Base-by-base conservation (phyloP, 1,140 invertebrate species). In the Drosophila grimshawi region DNA sequence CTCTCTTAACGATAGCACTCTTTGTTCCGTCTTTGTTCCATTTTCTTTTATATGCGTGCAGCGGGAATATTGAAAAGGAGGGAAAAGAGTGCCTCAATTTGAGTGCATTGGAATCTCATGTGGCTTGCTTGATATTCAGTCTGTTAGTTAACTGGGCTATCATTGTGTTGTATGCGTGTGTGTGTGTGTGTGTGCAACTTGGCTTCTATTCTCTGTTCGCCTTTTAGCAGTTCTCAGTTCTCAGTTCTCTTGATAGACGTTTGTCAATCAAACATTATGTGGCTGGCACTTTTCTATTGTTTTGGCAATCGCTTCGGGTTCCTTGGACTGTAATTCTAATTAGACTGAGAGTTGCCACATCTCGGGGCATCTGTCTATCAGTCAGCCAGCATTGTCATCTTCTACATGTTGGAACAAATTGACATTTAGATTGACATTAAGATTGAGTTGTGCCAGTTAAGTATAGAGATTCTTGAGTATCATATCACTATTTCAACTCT, bases 221-320 rank as follows among this genome's bases (percentile, higher is more conserved):
- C 43, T 27, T 5, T 39, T 39, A 19, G 19, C 19, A 19, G 35
- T 51, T 53, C 0, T 27, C 32, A 32, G 27, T 45, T 32, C 57
- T 53, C 39, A 19, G 5, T 30, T 45, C 48, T 48, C 32, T 46
- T 80, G 76, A 86, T 83, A 68, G 82, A 88, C 72, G 69, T 78
- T 89, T 89, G 83, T 75, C 83, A 86, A 86, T 86, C 83, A 85
- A 85, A 48, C 77, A 79, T 86, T 71, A 80, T 85, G 73, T 56
- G 57, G 6, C 52, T 65, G 49, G 62, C 73, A 43, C n/a, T 48
- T 41, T 53, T 46, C 81, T 66, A 86, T 81, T 88, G 82, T 88
- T 56, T 86, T 78, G 53, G 74, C 65, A 64, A 78, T 70, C 64
- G 46, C 43, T 72, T 72, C 76, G 66, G 59, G 32, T 62, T 51